A percentile compares a stretch with the other conserved stretches of the same genome.
These are phyloP conservation scores for Pampusana beccarii DNA, from an alignment of 2,113 vertebrate genomes.

Conservation along the genomic window DNA sequence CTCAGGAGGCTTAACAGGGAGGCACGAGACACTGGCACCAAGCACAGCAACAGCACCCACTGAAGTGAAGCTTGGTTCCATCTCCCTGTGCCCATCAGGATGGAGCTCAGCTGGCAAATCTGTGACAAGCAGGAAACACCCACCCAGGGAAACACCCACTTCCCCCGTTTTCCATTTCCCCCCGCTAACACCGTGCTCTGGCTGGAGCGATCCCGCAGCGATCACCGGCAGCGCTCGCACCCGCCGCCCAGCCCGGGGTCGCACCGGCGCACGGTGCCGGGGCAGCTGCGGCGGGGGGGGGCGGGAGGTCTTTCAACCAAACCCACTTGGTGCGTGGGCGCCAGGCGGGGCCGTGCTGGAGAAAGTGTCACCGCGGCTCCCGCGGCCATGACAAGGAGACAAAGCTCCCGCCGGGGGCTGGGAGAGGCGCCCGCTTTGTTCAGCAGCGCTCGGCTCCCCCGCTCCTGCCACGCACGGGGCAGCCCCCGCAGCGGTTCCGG, in stretches of 20 bases:
- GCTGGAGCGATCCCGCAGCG: background rate
- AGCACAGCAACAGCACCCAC: background rate
- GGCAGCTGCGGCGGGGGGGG: background rate
- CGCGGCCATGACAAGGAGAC: background rate
- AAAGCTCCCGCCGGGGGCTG: background rate
- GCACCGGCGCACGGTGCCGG: background rate
- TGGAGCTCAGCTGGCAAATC: background rate
- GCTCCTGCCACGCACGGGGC: background rate
- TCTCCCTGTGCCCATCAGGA: background rate
- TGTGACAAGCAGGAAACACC: background rate
- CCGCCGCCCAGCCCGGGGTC: background rate
- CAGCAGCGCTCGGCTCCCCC: background rate
- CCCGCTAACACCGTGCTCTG: rapidly evolving
- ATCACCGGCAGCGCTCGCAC: background rate
- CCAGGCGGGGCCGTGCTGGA: background rate
- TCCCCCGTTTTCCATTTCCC: background rate
- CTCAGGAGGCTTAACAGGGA: background rate
- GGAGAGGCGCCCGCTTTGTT: background rate
- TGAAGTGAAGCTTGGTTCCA: rapidly evolving
- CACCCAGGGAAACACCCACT: background rate
- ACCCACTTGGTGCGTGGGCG: background rate
- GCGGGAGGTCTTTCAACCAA: background rate
- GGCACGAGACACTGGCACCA: background rate
- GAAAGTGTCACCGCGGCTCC: background rate
- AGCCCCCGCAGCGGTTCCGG: background rate